phyloP scores from a whole-genome alignment of 1,140 invertebrate species.

The Drosophila mayri region DNA sequence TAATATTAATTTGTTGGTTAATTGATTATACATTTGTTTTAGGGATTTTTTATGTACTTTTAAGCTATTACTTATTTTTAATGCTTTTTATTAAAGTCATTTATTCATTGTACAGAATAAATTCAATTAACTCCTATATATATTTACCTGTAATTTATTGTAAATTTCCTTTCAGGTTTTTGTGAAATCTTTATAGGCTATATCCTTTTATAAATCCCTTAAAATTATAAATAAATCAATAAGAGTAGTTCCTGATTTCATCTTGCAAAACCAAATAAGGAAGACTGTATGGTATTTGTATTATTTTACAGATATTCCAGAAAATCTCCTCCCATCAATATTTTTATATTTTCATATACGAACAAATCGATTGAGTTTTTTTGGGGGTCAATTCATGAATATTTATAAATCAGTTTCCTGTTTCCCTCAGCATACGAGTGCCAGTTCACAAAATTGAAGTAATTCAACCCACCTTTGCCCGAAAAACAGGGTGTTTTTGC shows the following conservation, averaged over 20 bases:
- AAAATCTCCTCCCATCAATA: not conserved
- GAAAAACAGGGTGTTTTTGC: slow-evolving; percentile 7
- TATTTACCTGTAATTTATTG: no score
- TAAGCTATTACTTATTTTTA: no score
- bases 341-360: not conserved
- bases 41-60: no score
- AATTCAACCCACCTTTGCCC: slow-evolving; percentile 5
- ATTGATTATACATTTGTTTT: not conserved
- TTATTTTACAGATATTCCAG: not conserved
- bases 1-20: not conserved
- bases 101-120: no score
- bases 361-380: slow-evolving; percentile 5
- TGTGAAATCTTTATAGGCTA: no score
- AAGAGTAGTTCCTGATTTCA: not conserved
- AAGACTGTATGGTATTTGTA: not conserved
- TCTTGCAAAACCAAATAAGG: not conserved
- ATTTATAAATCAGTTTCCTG: slow-evolving; percentile 42
- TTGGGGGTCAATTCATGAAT: slow-evolving; percentile 40
- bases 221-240: not conserved
- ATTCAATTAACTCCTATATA: no score
- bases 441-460: slow-evolving; percentile 9
- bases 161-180: no score
- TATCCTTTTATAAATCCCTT: not conserved
- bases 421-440: slow-evolving; percentile 28
- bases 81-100: no score